These are phyloP conservation scores for Phytoseiulus persimilis DNA, from an alignment of 2,888 invertebrate genomes.

Conservation along the genomic window DNA sequence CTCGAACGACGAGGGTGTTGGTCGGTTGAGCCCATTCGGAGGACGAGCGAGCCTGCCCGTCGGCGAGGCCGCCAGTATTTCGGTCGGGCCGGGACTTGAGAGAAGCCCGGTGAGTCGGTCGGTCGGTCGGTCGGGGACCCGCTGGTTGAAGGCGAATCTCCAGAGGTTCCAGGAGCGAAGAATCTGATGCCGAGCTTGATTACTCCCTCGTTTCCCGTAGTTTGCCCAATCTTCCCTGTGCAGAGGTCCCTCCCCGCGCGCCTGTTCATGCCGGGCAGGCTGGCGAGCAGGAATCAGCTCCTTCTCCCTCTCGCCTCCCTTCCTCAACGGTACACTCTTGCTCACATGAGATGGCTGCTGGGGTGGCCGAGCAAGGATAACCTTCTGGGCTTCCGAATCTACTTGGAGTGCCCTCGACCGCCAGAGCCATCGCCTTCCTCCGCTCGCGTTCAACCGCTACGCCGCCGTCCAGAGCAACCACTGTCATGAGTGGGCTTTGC, in stretches of 20 bases:
- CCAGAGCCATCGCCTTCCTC: not conserved
- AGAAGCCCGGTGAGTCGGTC: not conserved
- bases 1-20: not conserved
- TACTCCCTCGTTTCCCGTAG: not conserved
- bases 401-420: not conserved
- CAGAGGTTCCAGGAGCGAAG: not conserved
- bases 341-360: not conserved
- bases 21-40: not conserved
- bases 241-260: not conserved
- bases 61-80: too few relatives aligned
- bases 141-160: not conserved
- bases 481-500: not conserved
- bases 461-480: too few relatives aligned
- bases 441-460: too few relatives aligned
- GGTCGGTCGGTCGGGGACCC: not conserved
- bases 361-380: not conserved
- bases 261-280: not conserved
- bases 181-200: constrained; percentile 5
- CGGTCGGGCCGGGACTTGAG: too few relatives aligned
- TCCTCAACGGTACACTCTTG: not conserved
- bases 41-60: not conserved
- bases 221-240: not conserved
- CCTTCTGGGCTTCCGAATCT: not conserved
- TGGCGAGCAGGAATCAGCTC: not conserved
- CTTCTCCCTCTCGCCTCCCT: not conserved